These are phyloP conservation scores for Phaonia tiefii DNA, from an alignment of 2,888 invertebrate genomes.

Conservation along the genomic window DNA sequence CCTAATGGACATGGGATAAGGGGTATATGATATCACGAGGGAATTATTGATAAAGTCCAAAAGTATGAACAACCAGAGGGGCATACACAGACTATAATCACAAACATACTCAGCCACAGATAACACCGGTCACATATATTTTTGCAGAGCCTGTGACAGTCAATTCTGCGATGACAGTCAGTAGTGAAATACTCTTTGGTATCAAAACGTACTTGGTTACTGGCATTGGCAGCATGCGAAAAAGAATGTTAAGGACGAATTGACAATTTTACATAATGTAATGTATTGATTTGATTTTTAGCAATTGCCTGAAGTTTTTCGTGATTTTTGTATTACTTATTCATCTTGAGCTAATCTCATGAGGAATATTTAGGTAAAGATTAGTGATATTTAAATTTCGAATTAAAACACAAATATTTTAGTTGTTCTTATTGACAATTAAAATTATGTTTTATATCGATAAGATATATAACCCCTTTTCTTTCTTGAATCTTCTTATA, in stretches of 20 bases:
- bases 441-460: too few species aligned
- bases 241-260: conserved; percentile 24
- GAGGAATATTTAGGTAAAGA: too few species aligned
- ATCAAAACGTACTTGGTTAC: too few species aligned
- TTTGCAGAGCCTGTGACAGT: neutral
- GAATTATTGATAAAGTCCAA: conserved; percentile 64
- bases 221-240: neutral
- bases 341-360: too few species aligned
- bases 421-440: too few species aligned
- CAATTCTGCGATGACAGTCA: conserved; percentile 4
- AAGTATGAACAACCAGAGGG: conserved; percentile 45
- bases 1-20: neutral
- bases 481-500: too few species aligned
- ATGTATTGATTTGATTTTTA: conserved; percentile 22
- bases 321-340: too few species aligned
- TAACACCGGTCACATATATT: neutral
- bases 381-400: too few species aligned
- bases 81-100: conserved; percentile 3
- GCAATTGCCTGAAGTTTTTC: too few species aligned
- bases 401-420: too few species aligned
- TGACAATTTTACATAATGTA: conserved; percentile 56
- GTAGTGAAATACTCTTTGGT: conserved; percentile 44
- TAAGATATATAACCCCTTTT: too few species aligned
- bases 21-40: conserved; percentile 54
- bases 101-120: neutral